These are phyloP conservation scores for Bubo blakistoni DNA, from an alignment of 2,113 vertebrate genomes.

Conservation along the genomic window DNA sequence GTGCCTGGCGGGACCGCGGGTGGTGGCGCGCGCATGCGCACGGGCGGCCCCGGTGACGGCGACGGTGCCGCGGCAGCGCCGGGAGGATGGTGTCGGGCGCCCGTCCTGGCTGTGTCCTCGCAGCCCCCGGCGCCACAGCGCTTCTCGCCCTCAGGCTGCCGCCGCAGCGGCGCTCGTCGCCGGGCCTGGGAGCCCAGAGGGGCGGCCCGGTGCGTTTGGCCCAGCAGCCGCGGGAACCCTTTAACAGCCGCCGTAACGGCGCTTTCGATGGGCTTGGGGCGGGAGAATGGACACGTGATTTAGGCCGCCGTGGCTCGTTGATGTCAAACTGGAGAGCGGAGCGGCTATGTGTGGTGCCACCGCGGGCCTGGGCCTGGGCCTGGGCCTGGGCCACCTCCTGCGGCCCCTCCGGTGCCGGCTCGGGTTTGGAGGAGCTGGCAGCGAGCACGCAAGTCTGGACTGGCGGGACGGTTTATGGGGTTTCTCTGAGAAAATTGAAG, in stretches of 20 bases:
- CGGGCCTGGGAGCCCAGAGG: background rate
- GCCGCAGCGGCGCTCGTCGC: background rate
- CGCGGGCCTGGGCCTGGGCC: too few species aligned
- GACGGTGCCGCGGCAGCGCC: too few species aligned
- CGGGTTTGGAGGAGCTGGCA: too few species aligned
- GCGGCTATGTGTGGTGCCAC: background rate
- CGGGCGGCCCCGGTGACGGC: too few species aligned
- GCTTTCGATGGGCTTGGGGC: too few species aligned
- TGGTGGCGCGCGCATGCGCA: background rate
- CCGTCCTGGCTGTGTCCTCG: too few species aligned
- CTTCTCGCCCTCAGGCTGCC: background rate
- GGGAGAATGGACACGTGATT: background rate
- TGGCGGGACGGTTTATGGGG: background rate
- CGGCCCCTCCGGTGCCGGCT: background rate
- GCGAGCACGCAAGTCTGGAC: accelerated
- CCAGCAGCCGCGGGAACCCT: background rate
- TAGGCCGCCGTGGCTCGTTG: too few species aligned
- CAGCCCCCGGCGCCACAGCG: background rate
- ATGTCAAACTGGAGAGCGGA: background rate
- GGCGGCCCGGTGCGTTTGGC: background rate
- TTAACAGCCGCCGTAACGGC: too few species aligned
- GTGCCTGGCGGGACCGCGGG: accelerated
- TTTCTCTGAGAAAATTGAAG: background rate
- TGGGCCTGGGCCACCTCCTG: background rate
- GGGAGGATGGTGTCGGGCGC: background rate